Evolutionary conservation across 2,888 invertebrate species (phyloP).

Genomic region (Ganaspis brasiliensis): DNA sequence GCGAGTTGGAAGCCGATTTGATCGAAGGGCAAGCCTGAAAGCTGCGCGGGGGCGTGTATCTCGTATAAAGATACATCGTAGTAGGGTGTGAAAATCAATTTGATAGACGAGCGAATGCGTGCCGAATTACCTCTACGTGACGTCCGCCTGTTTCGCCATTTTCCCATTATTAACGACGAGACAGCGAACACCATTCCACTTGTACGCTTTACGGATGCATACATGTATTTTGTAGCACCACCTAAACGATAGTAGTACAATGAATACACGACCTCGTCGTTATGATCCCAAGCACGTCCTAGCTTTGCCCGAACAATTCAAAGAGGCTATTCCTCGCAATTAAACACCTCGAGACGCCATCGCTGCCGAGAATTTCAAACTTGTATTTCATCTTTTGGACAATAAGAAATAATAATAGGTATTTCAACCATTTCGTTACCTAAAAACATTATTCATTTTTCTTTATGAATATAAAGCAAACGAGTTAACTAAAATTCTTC

Average conservation of each 20-base stretch:
- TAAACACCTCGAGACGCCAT: slow-evolving; percentile 62
- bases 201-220: slow-evolving; percentile 62
- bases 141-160: slow-evolving; percentile 79
- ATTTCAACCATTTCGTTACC: slow-evolving; percentile 14
- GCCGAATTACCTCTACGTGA: slow-evolving; percentile 81
- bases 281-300: slow-evolving; percentile 75
- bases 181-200: slow-evolving; percentile 65
- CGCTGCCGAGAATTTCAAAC: slow-evolving; percentile 48
- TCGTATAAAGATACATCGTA: slow-evolving; percentile 63
- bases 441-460: background rate
- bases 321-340: slow-evolving; percentile 66
- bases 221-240: slow-evolving; percentile 66
- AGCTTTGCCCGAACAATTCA: slow-evolving; percentile 62
- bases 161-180: slow-evolving; percentile 79
- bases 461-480: too few relatives aligned
- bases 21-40: slow-evolving; percentile 8
- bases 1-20: slow-evolving; percentile 6
- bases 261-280: slow-evolving; percentile 65
- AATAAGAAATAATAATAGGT: background rate
- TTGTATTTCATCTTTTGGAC: slow-evolving; percentile 47
- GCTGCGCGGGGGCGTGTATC: slow-evolving; percentile 44
- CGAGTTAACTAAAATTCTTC: too few relatives aligned
- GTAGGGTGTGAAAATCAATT: slow-evolving; percentile 78
- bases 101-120: slow-evolving; percentile 78
- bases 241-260: slow-evolving; percentile 55